Percentiles rank a stretch among this genome's conserved stretches.
Conservation (phyloP, 1,140 invertebrate genomes). For the Panagrolaimus sp. region DNA sequence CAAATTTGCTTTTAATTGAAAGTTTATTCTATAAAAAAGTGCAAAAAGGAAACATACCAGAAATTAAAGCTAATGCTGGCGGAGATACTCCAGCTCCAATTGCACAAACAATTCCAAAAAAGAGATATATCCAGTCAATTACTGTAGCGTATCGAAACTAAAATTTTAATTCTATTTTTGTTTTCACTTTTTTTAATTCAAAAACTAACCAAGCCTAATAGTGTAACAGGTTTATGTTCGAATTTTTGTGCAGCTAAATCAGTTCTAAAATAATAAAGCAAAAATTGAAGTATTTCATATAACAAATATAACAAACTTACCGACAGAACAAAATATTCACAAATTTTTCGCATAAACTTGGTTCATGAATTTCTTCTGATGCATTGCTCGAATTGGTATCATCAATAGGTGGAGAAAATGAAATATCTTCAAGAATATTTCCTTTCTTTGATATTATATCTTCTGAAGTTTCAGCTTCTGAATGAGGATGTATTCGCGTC, state of each 20-base stretch:
- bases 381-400: too few species aligned
- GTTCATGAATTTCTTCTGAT: background rate
- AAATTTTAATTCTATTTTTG: background rate
- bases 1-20: too few species aligned
- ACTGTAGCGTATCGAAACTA: background rate
- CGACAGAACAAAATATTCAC: background rate
- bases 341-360: slow-evolving; percentile 16
- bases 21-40: too few species aligned
- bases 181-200: background rate
- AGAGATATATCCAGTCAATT: background rate
- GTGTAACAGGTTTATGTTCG: background rate
- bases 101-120: background rate
- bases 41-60: too few species aligned
- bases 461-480: too few species aligned
- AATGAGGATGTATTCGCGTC: too few species aligned
- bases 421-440: too few species aligned
- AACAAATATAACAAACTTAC: too few species aligned
- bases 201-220: background rate
- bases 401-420: too few species aligned
- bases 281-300: too few species aligned
- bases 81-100: background rate
- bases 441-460: too few species aligned
- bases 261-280: background rate
- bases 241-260: slow-evolving; percentile 2
- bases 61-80: background rate